phyloP scores from a whole-genome alignment of 2,113 vertebrate species.

The Arothron firmamentum region DNA sequence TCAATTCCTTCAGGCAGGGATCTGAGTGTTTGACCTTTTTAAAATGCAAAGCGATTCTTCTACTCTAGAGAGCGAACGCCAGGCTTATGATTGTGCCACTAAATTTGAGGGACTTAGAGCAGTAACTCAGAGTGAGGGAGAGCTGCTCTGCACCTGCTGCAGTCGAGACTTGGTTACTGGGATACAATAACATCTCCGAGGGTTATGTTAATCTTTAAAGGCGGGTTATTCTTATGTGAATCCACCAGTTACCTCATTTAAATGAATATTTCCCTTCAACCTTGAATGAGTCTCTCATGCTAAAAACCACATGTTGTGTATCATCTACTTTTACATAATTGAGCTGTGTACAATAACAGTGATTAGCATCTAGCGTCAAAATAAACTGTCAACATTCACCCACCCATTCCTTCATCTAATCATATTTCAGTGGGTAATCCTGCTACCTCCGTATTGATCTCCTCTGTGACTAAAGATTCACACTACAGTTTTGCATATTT shows the following conservation, averaged over 20 bases:
- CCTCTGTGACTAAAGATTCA: conserved; percentile 3
- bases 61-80: conserved; percentile 69
- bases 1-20: conserved; percentile 70
- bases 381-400: too few species aligned
- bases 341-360: not conserved
- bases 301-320: conserved; percentile 46
- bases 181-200: conserved; percentile 70
- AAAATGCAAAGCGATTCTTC: conserved; percentile 77
- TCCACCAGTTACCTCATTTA: conserved; percentile 61
- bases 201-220: conserved; percentile 74
- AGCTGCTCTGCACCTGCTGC: conserved; percentile 64
- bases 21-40: conserved; percentile 77
- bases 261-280: conserved; percentile 71
- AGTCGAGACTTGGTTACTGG: conserved; percentile 64
- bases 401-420: not conserved
- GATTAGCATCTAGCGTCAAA: too few species aligned
- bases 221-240: conserved; percentile 67
- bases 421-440: conserved; percentile 2
- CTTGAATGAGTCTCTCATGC: conserved; percentile 54
- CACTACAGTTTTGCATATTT: conserved; percentile 11
- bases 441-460: not conserved
- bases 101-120: conserved; percentile 73
- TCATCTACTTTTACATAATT: conserved; percentile 20
- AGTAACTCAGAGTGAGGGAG: conserved; percentile 65
- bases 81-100: conserved; percentile 72